Conservation (phyloP, 2,888 invertebrate genomes). For the Neria commutata region DNA sequence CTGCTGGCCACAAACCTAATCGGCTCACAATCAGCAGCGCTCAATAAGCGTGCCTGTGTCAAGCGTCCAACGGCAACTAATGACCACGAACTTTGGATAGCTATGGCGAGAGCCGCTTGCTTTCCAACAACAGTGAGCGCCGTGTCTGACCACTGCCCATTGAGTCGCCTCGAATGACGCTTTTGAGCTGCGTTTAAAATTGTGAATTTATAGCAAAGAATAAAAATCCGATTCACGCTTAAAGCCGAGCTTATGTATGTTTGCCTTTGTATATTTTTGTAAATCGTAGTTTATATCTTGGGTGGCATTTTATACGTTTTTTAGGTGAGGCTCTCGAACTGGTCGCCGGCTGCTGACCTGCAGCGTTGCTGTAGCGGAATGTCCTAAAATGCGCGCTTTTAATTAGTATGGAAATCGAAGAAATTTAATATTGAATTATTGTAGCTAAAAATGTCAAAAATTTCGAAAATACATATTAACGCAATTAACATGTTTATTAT, state of each 20-base stretch:
- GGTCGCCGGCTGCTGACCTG: not conserved
- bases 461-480: no score
- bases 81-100: no score
- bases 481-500: no score
- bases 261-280: not conserved
- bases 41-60: no score
- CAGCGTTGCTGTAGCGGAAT: not conserved
- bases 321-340: not conserved
- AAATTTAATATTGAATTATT: conserved; percentile 1
- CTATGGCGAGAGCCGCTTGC: no score
- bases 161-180: not conserved
- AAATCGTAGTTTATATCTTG: not conserved
- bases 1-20: not conserved
- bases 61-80: no score
- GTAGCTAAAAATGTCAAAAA: no score
- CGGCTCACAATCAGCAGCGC: not conserved
- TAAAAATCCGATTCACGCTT: not conserved
- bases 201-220: not conserved
- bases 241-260: not conserved
- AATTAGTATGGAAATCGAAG: not conserved
- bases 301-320: not conserved
- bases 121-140: no score
- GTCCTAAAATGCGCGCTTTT: not conserved
- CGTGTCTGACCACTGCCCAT: no score
- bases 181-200: not conserved